phyloP scores from a whole-genome alignment of 2,888 invertebrate genomes.

The Chymomyza fuscimana region DNA sequence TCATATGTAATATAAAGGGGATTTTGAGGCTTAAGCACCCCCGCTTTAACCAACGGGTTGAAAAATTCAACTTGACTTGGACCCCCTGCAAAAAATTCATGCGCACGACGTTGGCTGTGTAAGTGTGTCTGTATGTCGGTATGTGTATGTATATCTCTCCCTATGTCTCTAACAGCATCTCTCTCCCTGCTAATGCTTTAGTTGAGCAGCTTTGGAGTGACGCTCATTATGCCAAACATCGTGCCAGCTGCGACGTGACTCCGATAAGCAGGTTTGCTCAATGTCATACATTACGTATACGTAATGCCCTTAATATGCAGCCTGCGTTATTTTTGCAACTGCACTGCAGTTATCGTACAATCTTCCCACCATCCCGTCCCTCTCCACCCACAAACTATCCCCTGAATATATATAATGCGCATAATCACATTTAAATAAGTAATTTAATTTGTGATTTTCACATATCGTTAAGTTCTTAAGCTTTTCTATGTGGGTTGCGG shows the following conservation, averaged over 20 bases:
- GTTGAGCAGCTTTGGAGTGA: neutral
- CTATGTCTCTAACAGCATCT: neutral
- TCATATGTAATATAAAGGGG: conserved; percentile 17
- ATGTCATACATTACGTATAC: conserved; percentile 66
- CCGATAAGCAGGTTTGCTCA: conserved; percentile 62
- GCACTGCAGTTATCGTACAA: conserved; percentile 60
- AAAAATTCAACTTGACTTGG: neutral
- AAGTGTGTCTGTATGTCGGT: neutral
- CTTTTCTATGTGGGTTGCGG: conserved; percentile 5
- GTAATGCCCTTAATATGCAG: conserved; percentile 61
- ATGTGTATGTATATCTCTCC: neutral
- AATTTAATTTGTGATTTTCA: conserved; percentile 71
- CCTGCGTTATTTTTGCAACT: conserved; percentile 57
- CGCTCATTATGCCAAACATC: conserved; percentile 68
- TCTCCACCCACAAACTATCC: conserved; percentile 6
- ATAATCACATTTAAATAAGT: conserved; percentile 73
- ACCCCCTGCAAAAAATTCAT: too few relatives aligned
- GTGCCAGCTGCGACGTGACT: conserved; percentile 61
- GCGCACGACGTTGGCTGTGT: too few relatives aligned
- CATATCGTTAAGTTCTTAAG: conserved; percentile 58
- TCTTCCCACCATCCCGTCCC: neutral
- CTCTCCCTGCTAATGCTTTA: neutral
- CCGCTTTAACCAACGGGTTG: neutral
- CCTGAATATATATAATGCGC: conserved; percentile 62
- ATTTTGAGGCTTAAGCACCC: conserved; percentile 21